Conservation (phyloP, 2,888 invertebrate genomes). For the Schizotus pectinicornis region DNA sequence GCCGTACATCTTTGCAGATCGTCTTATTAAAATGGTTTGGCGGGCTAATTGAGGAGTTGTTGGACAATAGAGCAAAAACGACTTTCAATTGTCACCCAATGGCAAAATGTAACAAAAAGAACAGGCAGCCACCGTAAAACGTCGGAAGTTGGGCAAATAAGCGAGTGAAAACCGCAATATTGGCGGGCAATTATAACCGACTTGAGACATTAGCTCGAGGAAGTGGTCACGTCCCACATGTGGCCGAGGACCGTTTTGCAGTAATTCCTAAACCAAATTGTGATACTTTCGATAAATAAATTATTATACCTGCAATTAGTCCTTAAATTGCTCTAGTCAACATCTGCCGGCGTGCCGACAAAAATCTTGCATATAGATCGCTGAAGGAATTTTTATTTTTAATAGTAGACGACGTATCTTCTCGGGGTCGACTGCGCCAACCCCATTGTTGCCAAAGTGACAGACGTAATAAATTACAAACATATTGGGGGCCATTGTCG, state of each 20-base stretch:
- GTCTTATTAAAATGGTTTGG: too few relatives aligned
- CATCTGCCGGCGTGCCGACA: too few relatives aligned
- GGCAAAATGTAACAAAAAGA: too few relatives aligned
- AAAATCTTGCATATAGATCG: not conserved
- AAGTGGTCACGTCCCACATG: constrained; percentile 36
- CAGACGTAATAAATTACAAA: constrained; percentile 52
- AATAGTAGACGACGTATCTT: constrained; percentile 12
- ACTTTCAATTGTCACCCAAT: too few relatives aligned
- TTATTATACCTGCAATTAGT: constrained; percentile 13
- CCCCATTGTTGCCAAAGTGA: constrained; percentile 35
- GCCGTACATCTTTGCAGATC: too few relatives aligned
- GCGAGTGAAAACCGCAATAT: too few relatives aligned
- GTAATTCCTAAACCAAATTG: constrained; percentile 17
- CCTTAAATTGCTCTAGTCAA: not conserved
- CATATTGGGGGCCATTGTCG: constrained; percentile 53
- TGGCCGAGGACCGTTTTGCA: constrained; percentile 10
- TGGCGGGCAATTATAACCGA: too few relatives aligned
- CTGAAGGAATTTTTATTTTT: constrained; percentile 9
- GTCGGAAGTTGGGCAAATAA: too few relatives aligned
- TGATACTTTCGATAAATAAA: constrained; percentile 38
- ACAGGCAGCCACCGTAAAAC: too few relatives aligned
- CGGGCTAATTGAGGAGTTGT: too few relatives aligned
- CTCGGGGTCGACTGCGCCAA: constrained; percentile 5
- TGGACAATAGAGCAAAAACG: too few relatives aligned
- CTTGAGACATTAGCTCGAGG: constrained; percentile 15